phyloP scores from a whole-genome alignment of 1,140 invertebrate genomes.

The Brachionus paranguensis region DNA sequence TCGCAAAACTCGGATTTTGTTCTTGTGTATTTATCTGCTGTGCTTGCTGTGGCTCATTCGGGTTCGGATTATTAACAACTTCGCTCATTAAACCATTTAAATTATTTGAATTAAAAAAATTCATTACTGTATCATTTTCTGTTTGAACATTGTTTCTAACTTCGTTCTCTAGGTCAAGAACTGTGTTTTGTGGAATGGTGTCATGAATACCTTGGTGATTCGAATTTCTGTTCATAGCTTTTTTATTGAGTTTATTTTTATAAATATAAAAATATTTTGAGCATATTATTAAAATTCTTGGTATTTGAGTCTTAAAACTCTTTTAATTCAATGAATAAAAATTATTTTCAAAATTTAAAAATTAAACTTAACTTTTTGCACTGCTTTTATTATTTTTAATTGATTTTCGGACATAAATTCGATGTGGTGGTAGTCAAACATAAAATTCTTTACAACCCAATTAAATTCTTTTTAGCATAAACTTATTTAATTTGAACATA shows the following conservation, averaged over 20 bases:
- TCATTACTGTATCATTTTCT: not conserved
- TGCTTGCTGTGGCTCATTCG: not conserved
- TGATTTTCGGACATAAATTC: not conserved
- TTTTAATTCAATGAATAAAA: not conserved
- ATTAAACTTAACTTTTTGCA: not conserved
- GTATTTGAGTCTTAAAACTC: not conserved
- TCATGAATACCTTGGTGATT: not conserved
- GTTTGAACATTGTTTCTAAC: not conserved
- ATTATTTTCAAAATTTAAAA: not conserved
- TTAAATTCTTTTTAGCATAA: too few species aligned
- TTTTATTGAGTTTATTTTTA: not conserved
- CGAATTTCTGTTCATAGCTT: not conserved
- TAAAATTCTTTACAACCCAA: too few species aligned
- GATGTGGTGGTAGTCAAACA: too few species aligned
- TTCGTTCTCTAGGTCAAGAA: not conserved
- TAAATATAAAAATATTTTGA: not conserved
- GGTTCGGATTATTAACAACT: not conserved
- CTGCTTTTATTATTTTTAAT: not conserved
- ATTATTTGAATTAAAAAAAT: not conserved
- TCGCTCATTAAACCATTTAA: not conserved
- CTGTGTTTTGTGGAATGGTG: not conserved
- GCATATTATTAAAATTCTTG: not conserved
- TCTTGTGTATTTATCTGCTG: not conserved
- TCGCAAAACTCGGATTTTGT: not conserved
- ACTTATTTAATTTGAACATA: too few species aligned